A percentile compares a stretch with the other conserved stretches of the same genome.
Evolutionary conservation across 2,797 vertebrate species (phyloP).

Genomic region (Etheostoma perlongum): DNA sequence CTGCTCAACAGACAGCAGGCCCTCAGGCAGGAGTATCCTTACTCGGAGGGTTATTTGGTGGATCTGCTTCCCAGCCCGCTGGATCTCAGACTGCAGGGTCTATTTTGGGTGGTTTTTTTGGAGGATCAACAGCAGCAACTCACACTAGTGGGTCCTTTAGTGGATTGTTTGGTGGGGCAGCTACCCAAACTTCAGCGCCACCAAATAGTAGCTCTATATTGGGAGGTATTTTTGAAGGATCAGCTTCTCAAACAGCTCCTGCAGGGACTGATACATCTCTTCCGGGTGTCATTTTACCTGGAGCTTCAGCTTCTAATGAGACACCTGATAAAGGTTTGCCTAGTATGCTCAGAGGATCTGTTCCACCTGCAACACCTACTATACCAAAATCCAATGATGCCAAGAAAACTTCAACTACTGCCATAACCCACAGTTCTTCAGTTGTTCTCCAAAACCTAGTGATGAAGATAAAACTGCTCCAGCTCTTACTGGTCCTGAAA

Average conservation of each 20-base stretch:
- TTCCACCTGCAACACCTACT: conserved; percentile 43
- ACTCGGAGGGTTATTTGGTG: conserved; percentile 85
- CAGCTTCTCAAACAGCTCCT: conserved; percentile 64
- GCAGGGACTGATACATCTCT: conserved; percentile 63
- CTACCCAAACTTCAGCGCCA: conserved; percentile 61
- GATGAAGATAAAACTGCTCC: conserved; percentile 37
- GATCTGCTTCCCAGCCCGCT: conserved; percentile 57
- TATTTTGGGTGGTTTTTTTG: conserved; percentile 82
- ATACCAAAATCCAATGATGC: conserved; percentile 54
- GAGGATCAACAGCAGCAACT: conserved; percentile 70
- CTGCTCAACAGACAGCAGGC: conserved; percentile 67
- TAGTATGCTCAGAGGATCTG: conserved; percentile 83
- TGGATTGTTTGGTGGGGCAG: conserved; percentile 63
- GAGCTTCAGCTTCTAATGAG: conserved; percentile 72
- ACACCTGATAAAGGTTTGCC: conserved; percentile 81
- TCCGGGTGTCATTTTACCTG: conserved; percentile 75
- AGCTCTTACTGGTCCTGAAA: conserved; percentile 21
- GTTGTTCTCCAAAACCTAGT: conserved; percentile 24
- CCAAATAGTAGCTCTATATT: conserved; percentile 74
- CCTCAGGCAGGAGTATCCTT: conserved; percentile 77
- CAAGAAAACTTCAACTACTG: conserved; percentile 30
- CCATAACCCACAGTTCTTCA: conserved; percentile 14
- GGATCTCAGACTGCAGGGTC: conserved; percentile 69
- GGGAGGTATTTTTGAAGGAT: conserved; percentile 74
- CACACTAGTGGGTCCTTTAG: conserved; percentile 77